Conservation (phyloP, 2,797 vertebrate genomes). For the Diceros bicornis region DNA sequence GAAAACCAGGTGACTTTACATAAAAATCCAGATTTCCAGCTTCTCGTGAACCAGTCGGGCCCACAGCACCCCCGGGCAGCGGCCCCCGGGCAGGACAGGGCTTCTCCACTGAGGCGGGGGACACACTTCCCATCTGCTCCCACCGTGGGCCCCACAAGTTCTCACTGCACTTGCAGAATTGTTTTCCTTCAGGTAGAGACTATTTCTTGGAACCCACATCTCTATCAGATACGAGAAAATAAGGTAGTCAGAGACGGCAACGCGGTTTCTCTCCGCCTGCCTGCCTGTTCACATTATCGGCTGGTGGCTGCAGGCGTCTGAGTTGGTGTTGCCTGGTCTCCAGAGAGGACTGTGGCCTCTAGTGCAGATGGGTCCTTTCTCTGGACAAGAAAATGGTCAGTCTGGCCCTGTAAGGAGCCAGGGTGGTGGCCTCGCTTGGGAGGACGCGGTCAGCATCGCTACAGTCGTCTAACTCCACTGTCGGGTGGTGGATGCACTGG, state of each 20-base stretch:
- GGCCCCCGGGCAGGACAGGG: fast-evolving
- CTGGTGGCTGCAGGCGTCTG: background rate
- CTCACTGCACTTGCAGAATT: background rate
- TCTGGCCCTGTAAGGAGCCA: background rate
- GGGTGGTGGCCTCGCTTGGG: background rate
- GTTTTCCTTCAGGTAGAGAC: background rate
- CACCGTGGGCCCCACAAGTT: fast-evolving
- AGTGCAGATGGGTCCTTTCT: background rate
- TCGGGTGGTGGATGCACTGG: background rate
- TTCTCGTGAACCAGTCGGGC: background rate
- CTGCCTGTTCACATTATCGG: fast-evolving
- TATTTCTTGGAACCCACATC: background rate
- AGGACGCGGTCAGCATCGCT: background rate
- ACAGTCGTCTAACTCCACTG: too few relatives aligned
- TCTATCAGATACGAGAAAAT: background rate
- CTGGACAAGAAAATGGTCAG: background rate
- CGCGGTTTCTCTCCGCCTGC: fast-evolving
- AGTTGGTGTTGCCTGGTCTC: background rate
- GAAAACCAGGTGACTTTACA: conserved; percentile 36
- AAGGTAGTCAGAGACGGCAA: background rate
- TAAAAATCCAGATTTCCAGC: background rate
- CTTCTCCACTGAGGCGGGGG: background rate
- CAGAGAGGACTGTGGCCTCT: background rate
- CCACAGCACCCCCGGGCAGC: too few relatives aligned
- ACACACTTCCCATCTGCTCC: background rate